Evolutionary conservation across 2,888 invertebrate genomes (phyloP), one percentile per base, ranked within the genome.

Genomic region (Drosophila villosipedis): DNA sequence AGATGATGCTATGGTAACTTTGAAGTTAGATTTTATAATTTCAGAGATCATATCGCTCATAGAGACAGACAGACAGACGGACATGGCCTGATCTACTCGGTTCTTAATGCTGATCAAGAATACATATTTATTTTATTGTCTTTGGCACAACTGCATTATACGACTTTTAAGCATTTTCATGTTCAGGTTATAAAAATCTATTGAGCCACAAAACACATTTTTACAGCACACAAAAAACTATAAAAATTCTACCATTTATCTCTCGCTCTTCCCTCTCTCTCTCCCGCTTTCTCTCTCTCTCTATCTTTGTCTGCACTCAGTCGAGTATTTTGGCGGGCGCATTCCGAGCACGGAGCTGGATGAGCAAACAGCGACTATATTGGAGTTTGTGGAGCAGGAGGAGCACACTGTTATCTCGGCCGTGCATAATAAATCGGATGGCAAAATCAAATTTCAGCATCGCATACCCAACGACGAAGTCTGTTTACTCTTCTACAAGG

Each of bases 341-440:
- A 81, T 84, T 69, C 90, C 86, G 49, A 77, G 93, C 68, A 82
- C 91, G 78, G 83, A 89, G 59, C 73, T 89, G 82, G 88, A 92
- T 80, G 90, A 89, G 92, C 81, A 91, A 89, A 82, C 94, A 92
- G 82, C 91, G 68, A 87, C 93, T 73, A 89, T 94, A 73, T 91
- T 93, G 76, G 94, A 94, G 79, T 94, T 94, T 88, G 88, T 94
- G 62, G 93, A 94, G 82, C 94, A 92, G 76, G 94, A 94, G 79
- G 94, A 94, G 83, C 92, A 93, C 73, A 92, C 93, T 55, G 92
- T 93, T 73, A 89, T 94, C 71, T 94, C 93, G 78, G 94, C 94
- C 65, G 92, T 92, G 75, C 91, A 92, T 78, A 90, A 92, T 82
- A 92, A 92, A 84, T 84, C 83, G 77, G 92, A 94, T 84, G 92